These are phyloP conservation scores for Papilio protenor DNA, from an alignment of 2,888 invertebrate genomes.

Conservation along the genomic window DNA sequence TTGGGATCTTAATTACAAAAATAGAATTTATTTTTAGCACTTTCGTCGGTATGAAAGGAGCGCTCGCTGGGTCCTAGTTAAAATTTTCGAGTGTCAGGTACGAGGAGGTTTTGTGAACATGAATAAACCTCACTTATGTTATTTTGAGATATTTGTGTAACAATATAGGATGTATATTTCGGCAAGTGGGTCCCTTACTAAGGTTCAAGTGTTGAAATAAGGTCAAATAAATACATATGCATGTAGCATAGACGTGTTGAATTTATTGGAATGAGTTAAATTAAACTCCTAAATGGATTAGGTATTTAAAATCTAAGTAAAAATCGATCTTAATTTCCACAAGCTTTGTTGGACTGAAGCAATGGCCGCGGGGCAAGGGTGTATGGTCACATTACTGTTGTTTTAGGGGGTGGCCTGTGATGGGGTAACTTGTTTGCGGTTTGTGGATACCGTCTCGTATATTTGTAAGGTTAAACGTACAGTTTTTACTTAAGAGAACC, in stretches of 20 bases:
- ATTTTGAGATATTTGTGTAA: conserved; percentile 14
- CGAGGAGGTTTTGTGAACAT: conserved; percentile 20
- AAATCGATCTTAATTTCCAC: background rate
- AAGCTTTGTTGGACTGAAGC: background rate
- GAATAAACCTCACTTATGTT: conserved; percentile 19
- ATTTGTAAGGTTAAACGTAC: background rate
- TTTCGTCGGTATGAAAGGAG: background rate
- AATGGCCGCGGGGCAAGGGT: background rate
- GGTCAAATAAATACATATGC: background rate
- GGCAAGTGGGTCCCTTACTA: background rate
- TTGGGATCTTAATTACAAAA: conserved; percentile 32
- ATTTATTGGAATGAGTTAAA: background rate
- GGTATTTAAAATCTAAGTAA: background rate
- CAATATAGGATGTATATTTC: background rate
- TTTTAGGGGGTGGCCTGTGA: conserved; percentile 42
- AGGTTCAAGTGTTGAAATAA: too few relatives aligned
- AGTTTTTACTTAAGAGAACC: background rate
- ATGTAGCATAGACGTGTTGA: background rate
- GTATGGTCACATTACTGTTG: conserved; percentile 36
- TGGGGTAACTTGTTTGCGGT: background rate
- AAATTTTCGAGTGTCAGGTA: conserved; percentile 19
- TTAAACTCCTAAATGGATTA: background rate
- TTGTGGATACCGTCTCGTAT: background rate
- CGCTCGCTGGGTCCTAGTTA: background rate
- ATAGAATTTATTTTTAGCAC: conserved; percentile 27